phyloP scores from a whole-genome alignment of 2,113 vertebrate species.

The Salvelinus fontinalis region DNA sequence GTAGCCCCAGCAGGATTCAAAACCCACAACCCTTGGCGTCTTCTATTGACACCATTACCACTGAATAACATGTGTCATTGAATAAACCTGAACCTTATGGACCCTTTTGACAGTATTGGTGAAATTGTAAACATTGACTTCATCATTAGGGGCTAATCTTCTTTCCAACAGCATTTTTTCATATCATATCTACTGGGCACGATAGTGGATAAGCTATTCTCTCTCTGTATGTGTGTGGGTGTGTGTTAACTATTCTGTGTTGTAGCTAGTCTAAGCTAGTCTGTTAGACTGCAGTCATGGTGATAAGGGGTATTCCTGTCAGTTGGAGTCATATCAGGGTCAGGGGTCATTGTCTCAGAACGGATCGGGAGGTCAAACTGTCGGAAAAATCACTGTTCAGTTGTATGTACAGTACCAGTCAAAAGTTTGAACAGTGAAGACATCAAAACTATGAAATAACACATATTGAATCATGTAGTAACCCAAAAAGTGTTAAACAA shows the following conservation, averaged over 20 bases:
- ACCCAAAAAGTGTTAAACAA: too few relatives aligned
- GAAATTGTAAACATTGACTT: background rate
- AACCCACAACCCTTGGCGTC: background rate
- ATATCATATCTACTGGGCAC: background rate
- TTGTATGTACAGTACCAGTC: too few relatives aligned
- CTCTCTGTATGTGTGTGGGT: background rate
- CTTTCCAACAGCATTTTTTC: background rate
- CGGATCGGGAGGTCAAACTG: background rate
- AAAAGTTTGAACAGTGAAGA: too few relatives aligned
- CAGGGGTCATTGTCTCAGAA: background rate
- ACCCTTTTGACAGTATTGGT: background rate
- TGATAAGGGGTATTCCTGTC: background rate
- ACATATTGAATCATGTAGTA: too few relatives aligned
- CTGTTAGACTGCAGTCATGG: background rate
- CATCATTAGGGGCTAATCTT: background rate
- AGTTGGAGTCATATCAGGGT: background rate
- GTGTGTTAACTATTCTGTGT: background rate
- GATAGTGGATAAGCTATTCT: background rate
- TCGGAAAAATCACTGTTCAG: background rate
- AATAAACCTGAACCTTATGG: background rate
- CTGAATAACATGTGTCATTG: background rate
- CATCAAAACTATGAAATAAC: too few relatives aligned
- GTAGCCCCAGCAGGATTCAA: too few relatives aligned
- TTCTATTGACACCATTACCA: slow-evolving; percentile 4
- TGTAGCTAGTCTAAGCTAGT: background rate